A percentile compares a stretch with the other conserved stretches of the same genome.
These are phyloP conservation scores for Babylonia areolata DNA, from an alignment of 1,140 invertebrate species.

Conservation along the genomic window DNA sequence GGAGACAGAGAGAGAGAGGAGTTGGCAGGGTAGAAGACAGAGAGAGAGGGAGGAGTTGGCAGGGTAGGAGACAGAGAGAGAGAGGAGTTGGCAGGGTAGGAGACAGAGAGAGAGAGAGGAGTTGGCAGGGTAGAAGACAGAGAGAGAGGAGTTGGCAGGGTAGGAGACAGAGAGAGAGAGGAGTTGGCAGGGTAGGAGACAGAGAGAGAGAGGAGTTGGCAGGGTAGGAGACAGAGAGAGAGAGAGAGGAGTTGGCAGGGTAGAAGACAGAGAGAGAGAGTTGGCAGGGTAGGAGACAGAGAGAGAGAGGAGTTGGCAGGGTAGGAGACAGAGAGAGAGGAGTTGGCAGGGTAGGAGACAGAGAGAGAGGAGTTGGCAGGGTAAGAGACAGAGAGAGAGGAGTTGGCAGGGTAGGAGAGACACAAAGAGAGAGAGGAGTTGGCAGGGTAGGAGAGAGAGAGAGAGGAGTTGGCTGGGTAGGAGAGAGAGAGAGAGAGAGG, in stretches of 20 bases:
- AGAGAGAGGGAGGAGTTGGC: too few species aligned
- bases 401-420: too few species aligned
- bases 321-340: constrained; percentile 9
- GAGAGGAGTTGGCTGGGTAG: too few species aligned
- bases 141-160: too few species aligned
- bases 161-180: too few species aligned
- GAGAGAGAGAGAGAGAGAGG: too few species aligned
- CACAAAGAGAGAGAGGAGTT: too few species aligned
- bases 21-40: too few species aligned
- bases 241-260: too few species aligned
- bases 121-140: too few species aligned
- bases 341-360: neutral
- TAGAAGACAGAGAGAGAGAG: neutral
- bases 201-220: neutral
- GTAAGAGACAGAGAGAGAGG: neutral
- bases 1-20: too few species aligned
- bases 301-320: neutral
- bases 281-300: neutral
- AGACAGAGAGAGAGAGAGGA: neutral
- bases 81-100: neutral
- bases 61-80: too few species aligned
- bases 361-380: neutral
- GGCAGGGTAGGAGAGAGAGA: neutral
- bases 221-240: neutral
- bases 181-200: neutral